Conservation (phyloP, 2,888 invertebrate species). For the Fragum sueziense region DNA sequence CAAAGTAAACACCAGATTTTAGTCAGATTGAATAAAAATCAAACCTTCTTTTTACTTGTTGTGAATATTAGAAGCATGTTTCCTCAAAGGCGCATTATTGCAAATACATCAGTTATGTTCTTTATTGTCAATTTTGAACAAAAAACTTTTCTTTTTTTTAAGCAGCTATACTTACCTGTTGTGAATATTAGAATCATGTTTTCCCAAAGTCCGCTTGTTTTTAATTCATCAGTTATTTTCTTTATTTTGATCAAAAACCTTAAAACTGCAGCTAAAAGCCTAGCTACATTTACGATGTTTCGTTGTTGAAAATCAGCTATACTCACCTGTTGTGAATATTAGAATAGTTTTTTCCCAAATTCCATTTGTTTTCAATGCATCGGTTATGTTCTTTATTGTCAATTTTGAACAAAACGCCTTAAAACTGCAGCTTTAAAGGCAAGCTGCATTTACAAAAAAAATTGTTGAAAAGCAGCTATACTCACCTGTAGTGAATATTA, state of each 20-base stretch:
- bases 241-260: no score
- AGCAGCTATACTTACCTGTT: conserved; percentile 86
- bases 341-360: background rate
- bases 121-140: background rate
- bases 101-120: background rate
- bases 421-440: no score
- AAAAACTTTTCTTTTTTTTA: no score
- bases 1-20: no score
- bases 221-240: conserved; percentile 87
- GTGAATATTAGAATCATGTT: conserved; percentile 93
- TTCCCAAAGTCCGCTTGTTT: conserved; percentile 87
- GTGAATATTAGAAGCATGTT: background rate
- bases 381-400: background rate
- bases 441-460: no score
- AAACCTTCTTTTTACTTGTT: background rate
- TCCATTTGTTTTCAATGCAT: background rate
- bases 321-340: background rate
- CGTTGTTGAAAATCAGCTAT: no score
- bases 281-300: no score
- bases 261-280: no score
- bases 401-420: no score
- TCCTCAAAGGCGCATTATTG: background rate
- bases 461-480: no score
- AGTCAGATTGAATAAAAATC: no score
- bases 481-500: conserved; percentile 90